phyloP scores from a whole-genome alignment of 2,888 invertebrate genomes.

The Allolobophora icterica region DNA sequence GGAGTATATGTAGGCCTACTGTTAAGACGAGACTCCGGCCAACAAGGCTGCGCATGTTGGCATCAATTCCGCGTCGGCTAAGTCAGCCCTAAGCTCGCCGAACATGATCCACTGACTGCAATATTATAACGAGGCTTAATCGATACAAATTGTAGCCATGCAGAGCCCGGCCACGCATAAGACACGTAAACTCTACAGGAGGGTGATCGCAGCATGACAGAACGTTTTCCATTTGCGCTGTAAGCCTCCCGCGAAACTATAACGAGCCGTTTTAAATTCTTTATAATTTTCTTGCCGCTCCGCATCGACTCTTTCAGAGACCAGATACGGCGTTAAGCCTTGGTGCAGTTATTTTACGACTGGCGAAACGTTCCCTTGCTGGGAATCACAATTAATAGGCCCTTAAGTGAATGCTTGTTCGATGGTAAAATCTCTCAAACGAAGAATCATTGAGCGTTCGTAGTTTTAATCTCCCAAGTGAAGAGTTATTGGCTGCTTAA shows the following conservation, averaged over 20 bases:
- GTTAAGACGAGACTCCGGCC: background rate
- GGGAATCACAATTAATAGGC: background rate
- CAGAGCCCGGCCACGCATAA: background rate
- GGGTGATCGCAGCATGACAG: background rate
- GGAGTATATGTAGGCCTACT: too few species aligned
- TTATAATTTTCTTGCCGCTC: background rate
- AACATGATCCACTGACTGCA: background rate
- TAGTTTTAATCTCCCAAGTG: too few species aligned
- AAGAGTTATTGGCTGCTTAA: too few species aligned
- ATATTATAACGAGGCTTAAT: background rate
- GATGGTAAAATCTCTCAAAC: background rate
- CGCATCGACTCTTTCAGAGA: background rate
- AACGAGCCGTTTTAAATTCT: background rate
- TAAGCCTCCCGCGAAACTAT: background rate
- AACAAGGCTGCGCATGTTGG: background rate
- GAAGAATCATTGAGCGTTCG: too few species aligned
- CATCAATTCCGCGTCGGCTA: background rate
- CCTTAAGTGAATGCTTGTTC: background rate
- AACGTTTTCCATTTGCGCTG: background rate
- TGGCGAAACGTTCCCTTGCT: background rate
- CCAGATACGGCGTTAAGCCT: background rate
- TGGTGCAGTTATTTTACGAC: background rate
- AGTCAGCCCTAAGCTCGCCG: background rate
- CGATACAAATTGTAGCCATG: background rate
- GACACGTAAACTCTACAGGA: background rate